phyloP scores from a whole-genome alignment of 35 echinoderm and acorn worm species.

The Acanthaster planci region DNA sequence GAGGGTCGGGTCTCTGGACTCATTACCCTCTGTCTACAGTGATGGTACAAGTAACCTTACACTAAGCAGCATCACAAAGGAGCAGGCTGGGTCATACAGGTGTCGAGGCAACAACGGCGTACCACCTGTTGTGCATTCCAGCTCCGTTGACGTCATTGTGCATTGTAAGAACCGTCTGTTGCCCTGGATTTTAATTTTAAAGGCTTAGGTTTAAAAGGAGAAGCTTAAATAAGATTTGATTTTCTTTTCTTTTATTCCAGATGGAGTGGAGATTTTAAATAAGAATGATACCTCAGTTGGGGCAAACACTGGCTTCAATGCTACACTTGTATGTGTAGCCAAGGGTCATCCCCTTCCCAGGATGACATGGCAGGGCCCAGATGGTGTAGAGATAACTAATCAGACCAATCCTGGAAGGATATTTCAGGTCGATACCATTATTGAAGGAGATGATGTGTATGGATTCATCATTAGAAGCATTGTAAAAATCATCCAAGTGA shows the following conservation, averaged over 20 bases:
- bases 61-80: neutral
- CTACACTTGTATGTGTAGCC: neutral
- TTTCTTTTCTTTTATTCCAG: neutral
- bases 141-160: neutral
- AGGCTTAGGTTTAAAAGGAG: no score
- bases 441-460: neutral
- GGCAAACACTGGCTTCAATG: neutral
- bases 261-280: neutral
- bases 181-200: no score
- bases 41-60: neutral
- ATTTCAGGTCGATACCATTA: neutral
- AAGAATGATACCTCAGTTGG: neutral
- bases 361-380: neutral
- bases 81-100: constrained; percentile 5
- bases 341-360: neutral
- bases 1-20: neutral
- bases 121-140: neutral
- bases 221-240: no score
- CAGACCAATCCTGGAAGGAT: neutral
- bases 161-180: neutral
- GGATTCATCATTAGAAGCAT: neutral
- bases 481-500: neutral
- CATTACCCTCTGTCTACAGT: neutral
- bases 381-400: neutral
- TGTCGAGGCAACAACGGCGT: neutral